Evolutionary conservation across 2,113 vertebrate genomes (phyloP).

Genomic region (Hoplias malabaricus): DNA sequence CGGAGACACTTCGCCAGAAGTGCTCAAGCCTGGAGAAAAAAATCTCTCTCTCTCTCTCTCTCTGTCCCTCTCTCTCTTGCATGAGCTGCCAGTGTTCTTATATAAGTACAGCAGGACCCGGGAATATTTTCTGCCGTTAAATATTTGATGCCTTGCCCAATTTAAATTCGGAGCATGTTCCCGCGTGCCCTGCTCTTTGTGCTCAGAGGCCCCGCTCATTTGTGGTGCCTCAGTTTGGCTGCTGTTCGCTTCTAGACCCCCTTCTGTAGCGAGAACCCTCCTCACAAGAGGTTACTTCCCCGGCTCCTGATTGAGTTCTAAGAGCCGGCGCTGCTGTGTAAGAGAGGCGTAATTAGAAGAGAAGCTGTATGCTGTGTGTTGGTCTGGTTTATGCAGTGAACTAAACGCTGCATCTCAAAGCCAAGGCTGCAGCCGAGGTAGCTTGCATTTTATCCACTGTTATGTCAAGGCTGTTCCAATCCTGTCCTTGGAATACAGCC

Average conservation of each 20-base stretch:
- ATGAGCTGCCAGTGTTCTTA: constrained; percentile 56
- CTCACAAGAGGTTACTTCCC: not conserved
- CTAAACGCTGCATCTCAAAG: too few species aligned
- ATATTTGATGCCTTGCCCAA: constrained; percentile 71
- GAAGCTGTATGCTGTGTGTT: not conserved
- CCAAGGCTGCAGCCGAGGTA: too few species aligned
- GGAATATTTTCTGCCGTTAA: constrained; percentile 69
- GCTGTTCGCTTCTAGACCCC: not conserved
- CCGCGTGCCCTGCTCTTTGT: constrained; percentile 2
- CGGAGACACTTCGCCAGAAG: constrained; percentile 58
- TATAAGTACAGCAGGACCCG: constrained; percentile 49
- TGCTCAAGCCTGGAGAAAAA: constrained; percentile 48
- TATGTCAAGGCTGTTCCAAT: too few species aligned
- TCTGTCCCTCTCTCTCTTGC: constrained; percentile 14
- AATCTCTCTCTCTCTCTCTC: not conserved
- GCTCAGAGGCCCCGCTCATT: not conserved
- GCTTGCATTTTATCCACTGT: too few species aligned
- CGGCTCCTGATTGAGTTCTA: not conserved
- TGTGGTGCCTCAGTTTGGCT: not conserved
- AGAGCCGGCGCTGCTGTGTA: not conserved
- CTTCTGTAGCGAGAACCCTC: not conserved
- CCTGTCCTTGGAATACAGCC: too few species aligned
- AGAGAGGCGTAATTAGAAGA: not conserved
- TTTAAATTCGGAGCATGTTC: constrained; percentile 66
- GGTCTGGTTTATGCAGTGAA: too few species aligned